A percentile compares a stretch with the other conserved stretches of the same genome.
Evolutionary conservation across 2,888 invertebrate genomes (phyloP).

Genomic region (Automeris io): DNA sequence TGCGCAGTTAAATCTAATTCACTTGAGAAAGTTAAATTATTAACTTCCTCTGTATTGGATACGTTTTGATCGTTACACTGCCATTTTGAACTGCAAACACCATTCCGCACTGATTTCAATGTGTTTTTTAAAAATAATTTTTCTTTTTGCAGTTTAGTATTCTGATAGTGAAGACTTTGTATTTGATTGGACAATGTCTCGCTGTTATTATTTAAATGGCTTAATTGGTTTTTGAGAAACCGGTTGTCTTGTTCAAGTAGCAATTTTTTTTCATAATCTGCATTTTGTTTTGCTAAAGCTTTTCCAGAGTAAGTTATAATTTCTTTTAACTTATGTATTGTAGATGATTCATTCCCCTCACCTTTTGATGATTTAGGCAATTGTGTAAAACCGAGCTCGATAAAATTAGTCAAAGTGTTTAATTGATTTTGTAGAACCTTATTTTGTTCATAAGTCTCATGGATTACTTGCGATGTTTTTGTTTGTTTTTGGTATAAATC

Average conservation of each 20-base stretch:
- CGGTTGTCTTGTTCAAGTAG: slow-evolving; percentile 40
- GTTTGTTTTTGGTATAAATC: slow-evolving; percentile 26
- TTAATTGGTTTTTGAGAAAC: slow-evolving; percentile 40
- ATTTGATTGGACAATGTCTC: slow-evolving; percentile 28
- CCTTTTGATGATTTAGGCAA: slow-evolving; percentile 32
- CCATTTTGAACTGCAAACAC: slow-evolving; percentile 13
- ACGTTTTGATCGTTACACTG: slow-evolving; percentile 2
- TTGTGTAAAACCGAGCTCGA: slow-evolving; percentile 40
- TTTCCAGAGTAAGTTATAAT: slow-evolving; percentile 42
- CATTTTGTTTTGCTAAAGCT: slow-evolving; percentile 39
- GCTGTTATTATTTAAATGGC: slow-evolving; percentile 36
- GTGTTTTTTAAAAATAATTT: slow-evolving; percentile 14
- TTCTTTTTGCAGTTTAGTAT: slow-evolving; percentile 24
- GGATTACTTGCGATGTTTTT: slow-evolving; percentile 22
- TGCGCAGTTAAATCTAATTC: slow-evolving; percentile 34
- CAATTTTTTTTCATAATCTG: slow-evolving; percentile 29
- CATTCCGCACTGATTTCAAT: slow-evolving; percentile 8
- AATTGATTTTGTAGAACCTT: slow-evolving; percentile 27
- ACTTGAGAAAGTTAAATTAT: too few species aligned
- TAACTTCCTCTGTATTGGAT: not conserved
- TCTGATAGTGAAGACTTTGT: slow-evolving; percentile 24
- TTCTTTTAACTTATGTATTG: slow-evolving; percentile 33
- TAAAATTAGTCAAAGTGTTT: slow-evolving; percentile 29
- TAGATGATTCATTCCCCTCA: slow-evolving; percentile 21
- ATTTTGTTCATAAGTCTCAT: slow-evolving; percentile 29